Evolutionary conservation across 2,888 invertebrate genomes (phyloP), one percentile per base, ranked within the genome.

Genomic region (Erebia palarica): DNA sequence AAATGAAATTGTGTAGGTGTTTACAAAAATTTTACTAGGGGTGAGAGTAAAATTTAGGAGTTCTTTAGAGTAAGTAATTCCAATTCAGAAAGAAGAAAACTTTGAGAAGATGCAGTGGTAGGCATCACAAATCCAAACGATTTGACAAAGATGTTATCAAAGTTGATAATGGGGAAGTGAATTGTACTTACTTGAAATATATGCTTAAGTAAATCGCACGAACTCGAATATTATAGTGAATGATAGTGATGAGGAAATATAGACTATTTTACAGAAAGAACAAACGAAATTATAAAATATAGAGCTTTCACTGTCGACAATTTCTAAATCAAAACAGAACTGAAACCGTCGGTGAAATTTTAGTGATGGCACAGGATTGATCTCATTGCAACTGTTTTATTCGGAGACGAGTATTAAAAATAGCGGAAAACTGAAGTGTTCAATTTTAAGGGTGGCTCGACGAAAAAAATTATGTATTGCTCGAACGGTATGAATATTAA

Each of bases 361-460:
- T 84, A 86, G 86, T 68, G 78, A 78, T 82, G 90, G 90, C 90
- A 90, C 89, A 82, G 84, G 81, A 84, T 80, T 86, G 87, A 89
- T 88, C 87, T 86, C 84, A 84, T 76, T 74, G 75, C 72, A 76
- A 73, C 64, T 73, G 72, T 76, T 77, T 76, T 73, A 69, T 75
- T 75, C 66, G 73, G 70, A 64, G 55, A 69, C 18, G 61, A 61
- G 60, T 70, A 65, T 69, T 69, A 44, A 68, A 42, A 66, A 72
- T 36, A 58, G 27, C 57, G 57, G 71, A 68, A 72, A 63, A 10
- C 21, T 21, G 18, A 27, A 8, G 66, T 71, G 42, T 69, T 27
- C 59, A 68, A 10, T 18, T 59, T 73, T 77, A 76, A 76, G 75
- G 76, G 74, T 82, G 82, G 85, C 82, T 80, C 83, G 80, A 78